Conservation (phyloP, 2,113 vertebrate species). For the Montifringilla adamsi region DNA sequence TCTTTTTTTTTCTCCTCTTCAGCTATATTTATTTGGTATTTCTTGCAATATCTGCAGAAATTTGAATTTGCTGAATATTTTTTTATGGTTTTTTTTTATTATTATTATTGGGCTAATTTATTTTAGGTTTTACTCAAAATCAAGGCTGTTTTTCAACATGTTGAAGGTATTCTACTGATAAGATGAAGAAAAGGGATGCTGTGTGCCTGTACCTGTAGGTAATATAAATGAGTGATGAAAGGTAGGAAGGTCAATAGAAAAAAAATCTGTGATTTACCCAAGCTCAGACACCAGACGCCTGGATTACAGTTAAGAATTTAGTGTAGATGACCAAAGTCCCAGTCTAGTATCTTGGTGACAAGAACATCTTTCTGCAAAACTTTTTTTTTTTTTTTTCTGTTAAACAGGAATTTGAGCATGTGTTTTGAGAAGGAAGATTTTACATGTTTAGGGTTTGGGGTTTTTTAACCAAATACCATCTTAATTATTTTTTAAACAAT, state of each 20-base stretch:
- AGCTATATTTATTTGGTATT: not conserved
- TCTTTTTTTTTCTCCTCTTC: not conserved
- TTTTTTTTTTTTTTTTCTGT: not conserved
- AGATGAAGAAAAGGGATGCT: not conserved
- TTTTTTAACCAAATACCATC: not conserved
- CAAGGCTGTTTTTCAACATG: not conserved
- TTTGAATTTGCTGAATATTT: not conserved
- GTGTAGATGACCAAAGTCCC: not conserved
- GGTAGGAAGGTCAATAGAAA: not conserved
- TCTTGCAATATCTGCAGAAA: not conserved
- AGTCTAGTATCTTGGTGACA: not conserved
- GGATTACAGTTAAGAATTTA: not conserved
- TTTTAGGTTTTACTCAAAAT: not conserved
- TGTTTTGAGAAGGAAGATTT: not conserved
- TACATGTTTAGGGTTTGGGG: not conserved
- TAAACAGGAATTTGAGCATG: not conserved
- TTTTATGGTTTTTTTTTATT: not conserved
- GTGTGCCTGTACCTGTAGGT: not conserved
- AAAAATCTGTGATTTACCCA: not conserved
- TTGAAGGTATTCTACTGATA: not conserved
- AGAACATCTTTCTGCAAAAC: not conserved
- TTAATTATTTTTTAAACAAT: not conserved
- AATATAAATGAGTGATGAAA: not conserved
- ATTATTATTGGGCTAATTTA: not conserved
- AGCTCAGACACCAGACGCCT: not conserved